Base-by-base conservation (phyloP, 2,888 invertebrate genomes). In the Disparrhopalites patrizii region DNA sequence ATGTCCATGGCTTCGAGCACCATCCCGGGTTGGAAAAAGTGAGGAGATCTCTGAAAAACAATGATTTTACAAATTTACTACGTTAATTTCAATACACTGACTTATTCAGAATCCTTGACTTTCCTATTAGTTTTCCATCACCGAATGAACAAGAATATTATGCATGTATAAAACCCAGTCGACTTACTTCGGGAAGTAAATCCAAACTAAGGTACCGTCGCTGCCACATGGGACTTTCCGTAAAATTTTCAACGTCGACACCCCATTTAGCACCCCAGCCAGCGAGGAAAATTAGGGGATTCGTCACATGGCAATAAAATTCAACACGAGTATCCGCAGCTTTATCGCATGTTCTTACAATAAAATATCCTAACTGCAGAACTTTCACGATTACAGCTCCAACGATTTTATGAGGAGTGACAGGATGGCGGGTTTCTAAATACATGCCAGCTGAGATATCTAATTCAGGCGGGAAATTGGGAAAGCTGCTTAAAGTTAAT, bases 391-490 rank as follows among this genome's bases (percentile, higher is more conserved):
- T 50, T 30, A 15, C 23, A 7, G 62, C 62, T 1, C 51, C 62
- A 25, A 62, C 62, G 15, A 62, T 52, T 43, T 51, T 51, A 36
- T 51, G 50, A n/a, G 62, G 51, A 20, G 23, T 15, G 15, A n/a
- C 31, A 2, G 62, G 62, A 62, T 62, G 62, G 18, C 62, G 62
- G 25, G 62, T 62, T 36, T 62, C 62, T 23, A 62, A 51, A 23
- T 52, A 51, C 62, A 62, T 62, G 2, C 62, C 62, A 15, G 15
- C 25, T 23, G 28, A 10, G 13, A 62, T 62, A 5, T 33, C 23
- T 15, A 62, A 15, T 31, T 62, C 62, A 1, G 50, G 50, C 20
- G 62, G 51, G 27, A 47, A 62, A 20, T 51, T 31, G 2, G 50
- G 50, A 52, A 51, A 33, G 8, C 20, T 52, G 28, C 23, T 7